phyloP scores from a whole-genome alignment of 2,113 vertebrate species.

The Gambusia affinis region DNA sequence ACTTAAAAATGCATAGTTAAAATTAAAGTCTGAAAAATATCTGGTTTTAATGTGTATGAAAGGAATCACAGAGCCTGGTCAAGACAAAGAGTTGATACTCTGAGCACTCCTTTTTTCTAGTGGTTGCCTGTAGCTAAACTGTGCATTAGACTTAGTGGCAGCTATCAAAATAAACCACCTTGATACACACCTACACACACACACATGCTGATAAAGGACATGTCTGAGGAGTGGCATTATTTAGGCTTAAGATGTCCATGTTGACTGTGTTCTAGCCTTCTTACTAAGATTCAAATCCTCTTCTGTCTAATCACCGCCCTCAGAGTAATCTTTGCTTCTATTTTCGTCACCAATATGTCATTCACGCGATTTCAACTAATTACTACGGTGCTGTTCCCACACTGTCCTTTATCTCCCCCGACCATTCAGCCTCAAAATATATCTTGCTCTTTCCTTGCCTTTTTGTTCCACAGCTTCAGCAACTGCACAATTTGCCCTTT shows the following conservation, averaged over 20 bases:
- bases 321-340: slow-evolving; percentile 43
- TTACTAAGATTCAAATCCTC: slow-evolving; percentile 31
- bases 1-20: too few species aligned
- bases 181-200: slow-evolving; percentile 19
- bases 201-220: not conserved
- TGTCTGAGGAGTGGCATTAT: slow-evolving; percentile 15
- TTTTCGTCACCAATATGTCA: slow-evolving; percentile 48
- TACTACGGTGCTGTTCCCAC: slow-evolving; percentile 21
- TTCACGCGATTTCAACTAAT: slow-evolving; percentile 36
- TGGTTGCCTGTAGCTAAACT: slow-evolving; percentile 70
- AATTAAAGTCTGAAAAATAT: not conserved
- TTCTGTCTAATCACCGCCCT: slow-evolving; percentile 47
- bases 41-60: not conserved
- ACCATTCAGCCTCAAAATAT: slow-evolving; percentile 27
- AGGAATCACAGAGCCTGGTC: not conserved
- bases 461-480: not conserved
- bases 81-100: slow-evolving; percentile 32
- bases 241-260: slow-evolving; percentile 25
- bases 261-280: slow-evolving; percentile 15
- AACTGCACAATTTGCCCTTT: too few species aligned
- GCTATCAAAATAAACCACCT: slow-evolving; percentile 59
- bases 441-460: slow-evolving; percentile 3
- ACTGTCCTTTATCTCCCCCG: slow-evolving; percentile 20
- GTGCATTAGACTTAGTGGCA: slow-evolving; percentile 68
- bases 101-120: slow-evolving; percentile 41